A percentile compares a stretch with the other conserved stretches of the same genome.
phyloP scores from a whole-genome alignment of 2,888 invertebrate species.

The Isotomurus palustris region DNA sequence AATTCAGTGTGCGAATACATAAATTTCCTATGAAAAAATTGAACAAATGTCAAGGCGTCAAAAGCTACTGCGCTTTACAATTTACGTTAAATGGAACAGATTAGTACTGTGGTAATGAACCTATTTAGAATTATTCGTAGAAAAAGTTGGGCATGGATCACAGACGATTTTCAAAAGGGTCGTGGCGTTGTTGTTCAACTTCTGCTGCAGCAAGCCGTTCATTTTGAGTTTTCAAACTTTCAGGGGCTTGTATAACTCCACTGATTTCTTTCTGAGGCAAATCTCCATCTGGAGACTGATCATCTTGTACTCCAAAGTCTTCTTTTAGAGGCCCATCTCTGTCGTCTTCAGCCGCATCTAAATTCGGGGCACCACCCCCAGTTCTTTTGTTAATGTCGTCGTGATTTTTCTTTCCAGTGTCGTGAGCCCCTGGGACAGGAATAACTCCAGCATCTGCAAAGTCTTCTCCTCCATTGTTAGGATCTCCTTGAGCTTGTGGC shows the following conservation, averaged over 20 bases:
- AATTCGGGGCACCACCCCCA: constrained; percentile 26
- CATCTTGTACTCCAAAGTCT: constrained; percentile 37
- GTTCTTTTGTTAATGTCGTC: no score
- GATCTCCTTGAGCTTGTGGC: constrained; percentile 6
- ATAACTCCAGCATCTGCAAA: constrained; percentile 33
- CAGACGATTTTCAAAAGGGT: background rate
- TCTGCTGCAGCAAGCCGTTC: no score
- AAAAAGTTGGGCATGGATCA: background rate
- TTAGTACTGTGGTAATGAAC: no score
- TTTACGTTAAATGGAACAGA: no score
- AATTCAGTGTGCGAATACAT: no score
- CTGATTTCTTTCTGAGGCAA: constrained; percentile 37
- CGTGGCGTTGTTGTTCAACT: background rate
- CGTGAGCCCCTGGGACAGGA: constrained; percentile 36
- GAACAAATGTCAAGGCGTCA: no score
- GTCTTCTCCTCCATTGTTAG: constrained; percentile 10
- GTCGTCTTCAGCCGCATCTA: constrained; percentile 45
- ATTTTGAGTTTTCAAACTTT: background rate
- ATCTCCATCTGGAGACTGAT: constrained; percentile 44
- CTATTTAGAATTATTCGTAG: no score
- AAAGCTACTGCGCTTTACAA: no score
- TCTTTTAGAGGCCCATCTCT: constrained; percentile 40
- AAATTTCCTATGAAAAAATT: no score
- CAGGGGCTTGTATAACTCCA: constrained; percentile 18
- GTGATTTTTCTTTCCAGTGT: constrained; percentile 20